These are phyloP conservation scores for Diachrysia chrysitis DNA, from an alignment of 2,888 invertebrate species.

Conservation along the genomic window DNA sequence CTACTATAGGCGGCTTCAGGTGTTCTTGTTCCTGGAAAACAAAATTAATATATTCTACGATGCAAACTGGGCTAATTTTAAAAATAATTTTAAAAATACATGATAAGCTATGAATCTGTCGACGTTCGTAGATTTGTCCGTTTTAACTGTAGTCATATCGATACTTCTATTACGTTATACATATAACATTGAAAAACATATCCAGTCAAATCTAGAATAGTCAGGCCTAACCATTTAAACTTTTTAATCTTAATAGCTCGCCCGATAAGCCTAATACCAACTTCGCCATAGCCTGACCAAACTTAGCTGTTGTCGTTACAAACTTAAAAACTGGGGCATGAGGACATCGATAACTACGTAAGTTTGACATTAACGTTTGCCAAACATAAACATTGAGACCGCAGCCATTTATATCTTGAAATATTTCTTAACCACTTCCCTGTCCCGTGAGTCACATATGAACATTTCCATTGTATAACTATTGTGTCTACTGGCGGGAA, in stretches of 20 bases:
- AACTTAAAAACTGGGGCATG: conserved; percentile 42
- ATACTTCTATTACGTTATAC: too few relatives aligned
- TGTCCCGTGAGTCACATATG: too few relatives aligned
- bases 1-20: conserved; percentile 97
- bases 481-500: too few relatives aligned
- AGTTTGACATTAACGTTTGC: conserved; percentile 36
- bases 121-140: background rate
- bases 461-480: too few relatives aligned
- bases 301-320: conserved; percentile 19
- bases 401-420: too few relatives aligned
- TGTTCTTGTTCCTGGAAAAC: conserved; percentile 95
- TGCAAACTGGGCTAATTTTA: too few relatives aligned
- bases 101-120: too few relatives aligned
- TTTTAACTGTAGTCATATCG: too few relatives aligned
- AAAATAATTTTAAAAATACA: too few relatives aligned
- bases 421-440: too few relatives aligned
- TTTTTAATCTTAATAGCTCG: background rate
- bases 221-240: background rate
- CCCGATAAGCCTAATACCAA: conserved; percentile 10
- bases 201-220: background rate
- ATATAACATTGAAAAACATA: too few relatives aligned
- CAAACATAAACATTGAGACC: conserved; percentile 8
- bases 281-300: conserved; percentile 28
- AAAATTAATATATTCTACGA: background rate
- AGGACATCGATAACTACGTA: conserved; percentile 26